Base-by-base conservation (phyloP, 2,888 invertebrate genomes). In the Prenolepis imparis region DNA sequence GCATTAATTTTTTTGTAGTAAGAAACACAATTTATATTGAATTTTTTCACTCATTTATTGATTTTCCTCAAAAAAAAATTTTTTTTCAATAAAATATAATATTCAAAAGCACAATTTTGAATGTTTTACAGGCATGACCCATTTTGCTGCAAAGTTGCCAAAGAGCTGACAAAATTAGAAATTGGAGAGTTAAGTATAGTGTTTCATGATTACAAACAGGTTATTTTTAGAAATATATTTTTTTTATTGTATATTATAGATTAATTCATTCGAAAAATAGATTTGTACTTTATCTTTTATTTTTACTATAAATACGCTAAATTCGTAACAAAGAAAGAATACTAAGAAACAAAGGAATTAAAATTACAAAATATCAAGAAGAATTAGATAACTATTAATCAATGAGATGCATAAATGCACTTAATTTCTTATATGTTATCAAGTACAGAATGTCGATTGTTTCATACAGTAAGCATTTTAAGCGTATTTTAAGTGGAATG, bases 141-240 rank as follows among this genome's bases (percentile, higher is more conserved):
- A 84, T 86, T 85, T 90, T 91, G 91, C 91, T 92, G 91, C 91
- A 92, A 91, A 92, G 91, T 93, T 94, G 93, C 94, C 94, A 94
- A 94, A 94, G 93, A 93, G 90, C 28, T 73, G 52, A 70, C 68
- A 73, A 84, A 84, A 63, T 87, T 85, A 73, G 36, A 70, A 74
- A 44, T 84, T 84, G 66, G 44, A 84, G 59, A 63, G 52, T 84
- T 66, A 78, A 57, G 44, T 77, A 28, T 75, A 77, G 83, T n/a
- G 67, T 82, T 84, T 78, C 57, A 75, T 82, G 66, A 72, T 83
- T 64, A 55, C 61, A 57, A 82, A 52, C 59, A 70, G 82, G 41
- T 84, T 59, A 78, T 82, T 64, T 86, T 78, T 88, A 87, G 66
- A 75, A 73, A 64, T n/a, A 85, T 52, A 48, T 48, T 85, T 90